Evolutionary conservation across 2,888 invertebrate genomes (phyloP).

Genomic region (Cabera pusaria): DNA sequence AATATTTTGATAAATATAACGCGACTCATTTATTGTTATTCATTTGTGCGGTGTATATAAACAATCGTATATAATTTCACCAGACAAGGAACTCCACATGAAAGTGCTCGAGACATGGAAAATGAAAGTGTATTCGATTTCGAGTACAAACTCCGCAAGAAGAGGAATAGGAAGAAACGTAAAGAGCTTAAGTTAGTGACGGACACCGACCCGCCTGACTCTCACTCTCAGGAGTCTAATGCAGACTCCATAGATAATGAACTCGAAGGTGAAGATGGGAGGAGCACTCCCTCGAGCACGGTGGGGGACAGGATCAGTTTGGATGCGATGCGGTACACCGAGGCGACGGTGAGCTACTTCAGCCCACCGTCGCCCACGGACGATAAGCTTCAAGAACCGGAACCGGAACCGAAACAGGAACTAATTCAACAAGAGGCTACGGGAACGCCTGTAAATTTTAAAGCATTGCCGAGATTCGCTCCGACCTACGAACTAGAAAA

Average conservation of each 20-base stretch:
- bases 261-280: neutral
- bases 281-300: too few relatives aligned
- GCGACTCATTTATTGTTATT: neutral
- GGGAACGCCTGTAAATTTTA: conserved; percentile 2
- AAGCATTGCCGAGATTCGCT: conserved; percentile 48
- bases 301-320: conserved; percentile 1
- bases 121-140: conserved; percentile 4
- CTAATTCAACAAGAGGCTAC: neutral
- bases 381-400: neutral
- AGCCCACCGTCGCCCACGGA: neutral
- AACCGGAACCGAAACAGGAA: neutral
- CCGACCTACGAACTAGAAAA: conserved; percentile 60
- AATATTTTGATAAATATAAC: conserved; percentile 13
- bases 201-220: neutral
- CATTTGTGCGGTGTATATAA: conserved; percentile 1
- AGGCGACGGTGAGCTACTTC: too few relatives aligned
- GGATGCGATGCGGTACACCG: conserved; percentile 1
- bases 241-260: too few relatives aligned
- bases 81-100: conserved; percentile 1
- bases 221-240: conserved; percentile 7
- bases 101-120: too few relatives aligned
- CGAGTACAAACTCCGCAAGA: conserved; percentile 10
- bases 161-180: conserved; percentile 30
- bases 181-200: conserved; percentile 2
- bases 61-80: too few relatives aligned